Evolutionary conservation across 1,140 invertebrate species (phyloP), one percentile per base, ranked within the genome.

Genomic region (Penaeus chinensis): DNA sequence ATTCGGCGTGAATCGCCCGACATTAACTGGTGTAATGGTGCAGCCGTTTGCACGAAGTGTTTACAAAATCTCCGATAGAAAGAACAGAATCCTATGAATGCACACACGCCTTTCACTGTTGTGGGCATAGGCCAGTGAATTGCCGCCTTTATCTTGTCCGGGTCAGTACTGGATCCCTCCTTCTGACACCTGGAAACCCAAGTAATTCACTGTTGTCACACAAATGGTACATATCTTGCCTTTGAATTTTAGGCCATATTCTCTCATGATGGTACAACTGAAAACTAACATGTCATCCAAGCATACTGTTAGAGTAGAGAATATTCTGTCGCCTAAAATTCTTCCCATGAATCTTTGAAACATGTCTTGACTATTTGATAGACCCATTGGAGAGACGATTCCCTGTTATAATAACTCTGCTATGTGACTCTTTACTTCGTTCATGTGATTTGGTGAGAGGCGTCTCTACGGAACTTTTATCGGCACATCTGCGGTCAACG

Each of bases 221-320:
- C 78, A 27, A 37, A 79, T 11, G 66, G 37, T 60, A 42, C 74
- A 79, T n/a, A 47, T 85, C n/a, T 66, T 60, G 16, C 16, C 61
- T 18, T 85, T 85, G 20, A 85, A n/a, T n/a, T 79, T 85, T 20
- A 79, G 11, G 0, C 76, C 61, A 85, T 65, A 32, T 32, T 42
- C 27, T 0, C 54, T 69, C 77, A 1, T 65, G 62, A 66, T 42
- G 32, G 19, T 66, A 2, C 24, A 42, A 2, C 76, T 60, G 47
- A 85, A 85, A 1, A 85, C n/a, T 62, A 85, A 63, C 74, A 79
- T 27, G 32, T 65, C 84, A 79, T 79, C 76, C 4, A 85, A 37
- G 24, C 79, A 85, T 24, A 85, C 61, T 16, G 76, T 54, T 22
- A 82, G 27, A 27, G 61, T 78, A 4, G 27, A 22, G 80, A 79